Evolutionary conservation across 2,797 vertebrate genomes (phyloP).

Genomic region (Nothura maculosa): DNA sequence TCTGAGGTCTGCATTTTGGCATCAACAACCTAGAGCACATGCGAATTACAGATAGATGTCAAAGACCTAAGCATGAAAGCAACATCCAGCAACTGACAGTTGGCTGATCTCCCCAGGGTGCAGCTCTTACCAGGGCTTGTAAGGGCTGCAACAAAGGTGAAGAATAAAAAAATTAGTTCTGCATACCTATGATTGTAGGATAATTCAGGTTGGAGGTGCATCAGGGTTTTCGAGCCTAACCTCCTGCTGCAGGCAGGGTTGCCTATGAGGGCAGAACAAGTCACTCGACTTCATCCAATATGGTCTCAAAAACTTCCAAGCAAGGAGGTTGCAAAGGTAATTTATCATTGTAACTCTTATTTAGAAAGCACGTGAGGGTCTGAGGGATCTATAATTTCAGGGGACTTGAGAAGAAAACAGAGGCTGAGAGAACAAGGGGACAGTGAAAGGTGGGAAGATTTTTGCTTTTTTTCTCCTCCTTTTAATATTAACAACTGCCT

Average conservation of each 20-base stretch:
- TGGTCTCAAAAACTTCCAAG: background rate
- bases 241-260: background rate
- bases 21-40: background rate
- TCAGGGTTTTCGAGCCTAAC: background rate
- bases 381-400: background rate
- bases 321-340: background rate
- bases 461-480: background rate
- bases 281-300: background rate
- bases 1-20: background rate
- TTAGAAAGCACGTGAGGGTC: background rate
- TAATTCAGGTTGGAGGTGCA: background rate
- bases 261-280: background rate
- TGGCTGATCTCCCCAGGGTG: background rate
- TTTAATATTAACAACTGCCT: background rate
- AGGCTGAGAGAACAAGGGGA: background rate
- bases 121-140: background rate
- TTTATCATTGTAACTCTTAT: too few species aligned
- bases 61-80: background rate
- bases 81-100: background rate
- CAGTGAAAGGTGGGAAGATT: background rate
- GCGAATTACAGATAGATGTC: background rate
- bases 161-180: background rate
- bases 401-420: background rate
- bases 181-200: accelerated
- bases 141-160: background rate